Evolutionary conservation across 2,888 invertebrate genomes (phyloP).

Genomic region (Euspilapteryx auroguttella): DNA sequence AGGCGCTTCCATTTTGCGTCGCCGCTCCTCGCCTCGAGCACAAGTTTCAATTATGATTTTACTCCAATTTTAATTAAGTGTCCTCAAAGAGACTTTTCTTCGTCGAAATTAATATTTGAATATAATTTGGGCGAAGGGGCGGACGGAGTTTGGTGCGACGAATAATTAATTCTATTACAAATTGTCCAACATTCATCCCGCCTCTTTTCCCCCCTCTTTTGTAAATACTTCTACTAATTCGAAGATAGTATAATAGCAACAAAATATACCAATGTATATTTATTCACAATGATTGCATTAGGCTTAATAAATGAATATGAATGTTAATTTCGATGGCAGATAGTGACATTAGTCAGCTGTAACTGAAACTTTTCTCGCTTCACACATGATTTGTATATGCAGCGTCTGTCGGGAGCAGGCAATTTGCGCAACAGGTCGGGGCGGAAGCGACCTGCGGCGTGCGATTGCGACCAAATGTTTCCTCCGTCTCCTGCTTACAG

Average conservation of each 20-base stretch:
- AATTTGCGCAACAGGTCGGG: conserved; percentile 60
- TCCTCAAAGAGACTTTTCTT: conserved; percentile 59
- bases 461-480: conserved; percentile 60
- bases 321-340: too few species aligned
- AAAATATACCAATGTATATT: too few species aligned
- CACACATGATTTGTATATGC: too few species aligned
- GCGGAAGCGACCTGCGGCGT: conserved; percentile 56
- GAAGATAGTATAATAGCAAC: too few species aligned
- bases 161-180: conserved; percentile 59
- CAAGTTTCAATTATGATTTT: conserved; percentile 62
- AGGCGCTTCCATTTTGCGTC: conserved; percentile 31
- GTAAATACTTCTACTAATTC: too few species aligned
- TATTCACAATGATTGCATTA: too few species aligned
- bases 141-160: conserved; percentile 56
- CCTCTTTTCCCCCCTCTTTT: too few species aligned
- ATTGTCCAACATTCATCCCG: conserved; percentile 27
- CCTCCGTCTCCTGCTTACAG: conserved; percentile 38
- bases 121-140: conserved; percentile 58
- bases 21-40: conserved; percentile 57
- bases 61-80: conserved; percentile 61
- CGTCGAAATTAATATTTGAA: conserved; percentile 61
- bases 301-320: too few species aligned
- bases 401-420: too few species aligned
- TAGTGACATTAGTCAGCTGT: too few species aligned
- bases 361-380: too few species aligned